These are phyloP conservation scores for Oryzias woworae DNA, from an alignment of 2,113 vertebrate genomes.

Conservation along the genomic window DNA sequence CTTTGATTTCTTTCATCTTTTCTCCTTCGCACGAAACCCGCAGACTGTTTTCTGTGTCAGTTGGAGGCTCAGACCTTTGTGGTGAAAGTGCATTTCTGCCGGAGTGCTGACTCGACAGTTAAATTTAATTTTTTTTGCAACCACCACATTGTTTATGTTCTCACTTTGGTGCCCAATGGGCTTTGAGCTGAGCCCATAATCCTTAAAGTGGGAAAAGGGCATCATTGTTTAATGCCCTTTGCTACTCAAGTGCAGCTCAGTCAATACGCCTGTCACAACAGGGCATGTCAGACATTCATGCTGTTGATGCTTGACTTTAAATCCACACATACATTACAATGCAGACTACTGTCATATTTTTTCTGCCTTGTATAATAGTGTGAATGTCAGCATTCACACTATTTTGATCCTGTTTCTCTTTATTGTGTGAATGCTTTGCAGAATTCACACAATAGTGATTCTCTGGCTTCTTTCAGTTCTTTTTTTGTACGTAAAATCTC, in stretches of 20 bases:
- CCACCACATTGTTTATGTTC: conserved; percentile 68
- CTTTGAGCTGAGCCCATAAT: conserved; percentile 67
- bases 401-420: no score
- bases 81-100: conserved; percentile 26
- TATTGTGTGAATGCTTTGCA: no score
- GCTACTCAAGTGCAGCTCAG: conserved; percentile 54
- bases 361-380: not conserved
- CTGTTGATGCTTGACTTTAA: conserved; percentile 24
- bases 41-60: conserved; percentile 49
- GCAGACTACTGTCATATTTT: not conserved
- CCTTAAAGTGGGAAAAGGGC: conserved; percentile 59
- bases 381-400: not conserved
- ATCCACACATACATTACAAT: conserved; percentile 5
- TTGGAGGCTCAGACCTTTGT: conserved; percentile 47
- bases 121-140: conserved; percentile 64
- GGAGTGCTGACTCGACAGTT: conserved; percentile 57
- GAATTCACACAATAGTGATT: not conserved
- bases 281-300: conserved; percentile 36
- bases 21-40: conserved; percentile 52
- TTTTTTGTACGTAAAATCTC: no score
- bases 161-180: conserved; percentile 48
- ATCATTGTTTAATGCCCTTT: conserved; percentile 61
- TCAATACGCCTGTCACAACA: conserved; percentile 49
- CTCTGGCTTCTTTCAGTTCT: not conserved
- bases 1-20: conserved; percentile 62